A percentile compares a stretch with the other conserved stretches of the same genome.
Conservation (phyloP, 1,140 invertebrate genomes). For the Steinernema feltiae region DNA sequence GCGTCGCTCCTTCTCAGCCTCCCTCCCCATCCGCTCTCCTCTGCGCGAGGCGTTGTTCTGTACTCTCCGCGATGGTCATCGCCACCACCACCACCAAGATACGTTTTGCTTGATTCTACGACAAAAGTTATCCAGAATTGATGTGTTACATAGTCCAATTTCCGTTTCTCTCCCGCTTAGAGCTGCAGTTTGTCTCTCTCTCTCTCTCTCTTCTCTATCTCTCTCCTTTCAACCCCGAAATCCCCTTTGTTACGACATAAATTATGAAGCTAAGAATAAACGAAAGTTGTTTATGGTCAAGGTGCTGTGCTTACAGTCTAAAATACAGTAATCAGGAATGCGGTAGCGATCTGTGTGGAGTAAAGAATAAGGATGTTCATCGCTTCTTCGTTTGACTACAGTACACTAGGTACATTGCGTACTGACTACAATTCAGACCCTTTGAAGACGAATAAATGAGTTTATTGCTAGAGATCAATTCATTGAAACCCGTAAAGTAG, state of each 20-base stretch:
- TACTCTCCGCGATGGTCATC: no score
- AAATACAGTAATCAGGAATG: neutral
- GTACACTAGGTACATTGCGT: no score
- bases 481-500: no score
- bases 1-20: neutral
- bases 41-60: neutral
- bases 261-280: constrained; percentile 13
- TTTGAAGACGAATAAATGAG: no score
- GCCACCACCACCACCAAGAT: neutral
- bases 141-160: neutral
- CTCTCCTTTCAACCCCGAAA: neutral
- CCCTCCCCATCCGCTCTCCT: neutral
- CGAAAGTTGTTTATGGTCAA: neutral
- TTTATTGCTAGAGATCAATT: no score
- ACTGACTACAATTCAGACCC: no score
- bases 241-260: neutral
- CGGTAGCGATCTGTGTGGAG: no score
- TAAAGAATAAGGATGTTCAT: no score
- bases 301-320: neutral
- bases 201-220: neutral
- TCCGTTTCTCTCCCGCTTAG: neutral
- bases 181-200: neutral
- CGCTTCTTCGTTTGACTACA: no score
- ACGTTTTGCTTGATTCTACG: neutral
- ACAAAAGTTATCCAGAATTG: neutral